These are phyloP conservation scores for Callosobruchus maculatus DNA, from an alignment of 2,888 invertebrate genomes.

Conservation along the genomic window DNA sequence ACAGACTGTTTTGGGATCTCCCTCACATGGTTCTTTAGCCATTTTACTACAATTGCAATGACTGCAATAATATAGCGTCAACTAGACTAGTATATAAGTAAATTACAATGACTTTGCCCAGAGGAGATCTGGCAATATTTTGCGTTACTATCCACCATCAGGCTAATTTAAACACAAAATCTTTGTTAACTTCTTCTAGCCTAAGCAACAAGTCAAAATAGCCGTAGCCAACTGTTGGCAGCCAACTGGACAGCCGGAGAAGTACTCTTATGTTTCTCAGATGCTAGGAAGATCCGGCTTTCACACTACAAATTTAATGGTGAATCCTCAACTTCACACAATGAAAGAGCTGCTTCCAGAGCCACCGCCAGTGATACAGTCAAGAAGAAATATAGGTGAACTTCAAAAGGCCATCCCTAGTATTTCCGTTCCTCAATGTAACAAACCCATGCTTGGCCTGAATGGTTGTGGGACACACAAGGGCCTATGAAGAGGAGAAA, in stretches of 20 bases:
- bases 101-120: too few species aligned
- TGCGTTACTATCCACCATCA: too few species aligned
- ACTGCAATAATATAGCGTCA: too few species aligned
- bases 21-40: too few species aligned
- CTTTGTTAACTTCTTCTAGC: too few species aligned
- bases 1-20: too few species aligned
- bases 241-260: constrained; percentile 43
- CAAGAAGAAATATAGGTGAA: constrained; percentile 24
- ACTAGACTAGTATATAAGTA: too few species aligned
- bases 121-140: too few species aligned
- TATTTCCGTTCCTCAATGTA: constrained; percentile 8
- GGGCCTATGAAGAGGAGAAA: constrained; percentile 21
- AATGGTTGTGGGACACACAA: constrained; percentile 16
- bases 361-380: neutral
- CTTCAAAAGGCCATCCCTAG: constrained; percentile 34
- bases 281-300: constrained; percentile 46
- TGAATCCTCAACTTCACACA: constrained; percentile 48
- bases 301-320: constrained; percentile 44
- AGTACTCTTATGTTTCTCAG: constrained; percentile 51
- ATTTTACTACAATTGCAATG: too few species aligned
- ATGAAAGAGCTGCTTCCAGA: constrained; percentile 34
- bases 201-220: constrained; percentile 46
- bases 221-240: constrained; percentile 48
- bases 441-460: constrained; percentile 10
- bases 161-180: too few species aligned